Conservation (phyloP, 2,113 vertebrate genomes). For the Lepus europaeus region DNA sequence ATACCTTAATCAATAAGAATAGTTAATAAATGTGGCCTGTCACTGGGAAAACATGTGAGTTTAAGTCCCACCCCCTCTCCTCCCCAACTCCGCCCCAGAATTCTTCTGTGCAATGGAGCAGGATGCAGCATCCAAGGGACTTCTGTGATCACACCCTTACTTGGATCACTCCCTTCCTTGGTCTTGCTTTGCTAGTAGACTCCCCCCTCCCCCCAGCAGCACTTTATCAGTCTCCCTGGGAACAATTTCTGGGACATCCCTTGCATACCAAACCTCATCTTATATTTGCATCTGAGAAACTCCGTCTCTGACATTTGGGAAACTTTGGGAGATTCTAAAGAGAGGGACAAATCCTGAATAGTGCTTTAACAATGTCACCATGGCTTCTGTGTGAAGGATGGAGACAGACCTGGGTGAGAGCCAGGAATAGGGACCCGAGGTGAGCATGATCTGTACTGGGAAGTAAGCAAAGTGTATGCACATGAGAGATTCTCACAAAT, state of each 20-base stretch:
- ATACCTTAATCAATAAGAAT: neutral
- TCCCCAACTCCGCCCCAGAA: neutral
- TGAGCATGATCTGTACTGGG: neutral
- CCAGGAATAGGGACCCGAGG: neutral
- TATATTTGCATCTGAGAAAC: neutral
- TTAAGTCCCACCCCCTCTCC: neutral
- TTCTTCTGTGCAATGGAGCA: neutral
- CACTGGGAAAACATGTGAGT: neutral
- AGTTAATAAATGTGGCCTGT: neutral
- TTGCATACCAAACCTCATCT: constrained; percentile 9
- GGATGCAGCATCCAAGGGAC: neutral
- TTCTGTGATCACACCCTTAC: neutral
- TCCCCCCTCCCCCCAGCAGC: neutral
- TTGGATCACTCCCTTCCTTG: neutral
- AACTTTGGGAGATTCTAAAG: neutral
- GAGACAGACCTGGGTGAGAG: neutral
- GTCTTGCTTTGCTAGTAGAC: neutral
- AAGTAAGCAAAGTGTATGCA: neutral
- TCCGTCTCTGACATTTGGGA: neutral
- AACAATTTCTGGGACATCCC: constrained; percentile 8
- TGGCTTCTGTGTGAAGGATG: neutral
- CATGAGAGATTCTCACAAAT: neutral
- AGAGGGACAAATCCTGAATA: neutral
- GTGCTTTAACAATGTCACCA: constrained; percentile 38
- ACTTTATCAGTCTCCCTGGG: neutral